Evolutionary conservation across 2,113 vertebrate genomes (phyloP).

Genomic region (Amblyornis subalaris): DNA sequence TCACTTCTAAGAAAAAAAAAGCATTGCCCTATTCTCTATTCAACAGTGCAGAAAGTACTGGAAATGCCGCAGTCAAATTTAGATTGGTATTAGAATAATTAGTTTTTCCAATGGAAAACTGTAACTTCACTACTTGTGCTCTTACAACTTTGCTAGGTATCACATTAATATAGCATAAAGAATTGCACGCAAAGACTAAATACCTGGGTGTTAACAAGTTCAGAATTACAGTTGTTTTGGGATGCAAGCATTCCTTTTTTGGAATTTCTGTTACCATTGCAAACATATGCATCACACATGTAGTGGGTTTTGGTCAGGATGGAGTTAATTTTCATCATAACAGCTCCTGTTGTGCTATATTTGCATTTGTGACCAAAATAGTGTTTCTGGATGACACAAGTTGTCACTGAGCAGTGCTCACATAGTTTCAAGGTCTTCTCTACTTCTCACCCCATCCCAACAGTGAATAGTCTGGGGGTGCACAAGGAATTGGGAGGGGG

Average conservation of each 20-base stretch:
- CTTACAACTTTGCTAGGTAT: not conserved
- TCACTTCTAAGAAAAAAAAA: not conserved
- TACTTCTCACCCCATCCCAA: not conserved
- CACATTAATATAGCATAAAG: not conserved
- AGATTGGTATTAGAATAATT: not conserved
- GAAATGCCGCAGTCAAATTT: not conserved
- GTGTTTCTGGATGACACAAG: not conserved
- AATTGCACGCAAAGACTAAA: not conserved
- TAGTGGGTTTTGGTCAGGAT: not conserved
- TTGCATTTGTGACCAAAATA: not conserved
- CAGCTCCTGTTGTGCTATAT: not conserved
- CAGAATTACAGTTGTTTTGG: not conserved
- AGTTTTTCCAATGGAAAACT: not conserved
- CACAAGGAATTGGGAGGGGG: not conserved
- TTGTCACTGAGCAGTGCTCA: not conserved
- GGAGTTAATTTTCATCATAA: not conserved
- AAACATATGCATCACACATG: fast-evolving
- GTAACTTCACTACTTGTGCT: not conserved
- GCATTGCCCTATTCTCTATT: not conserved
- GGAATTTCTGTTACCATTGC: not conserved
- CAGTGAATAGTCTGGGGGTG: too few relatives aligned
- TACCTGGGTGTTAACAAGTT: not conserved
- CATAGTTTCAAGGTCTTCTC: not conserved
- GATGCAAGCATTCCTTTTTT: not conserved
- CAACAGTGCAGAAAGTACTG: not conserved